A percentile compares a stretch with the other conserved stretches of the same genome.
These are phyloP conservation scores for Cabera pusaria DNA, from an alignment of 2,888 invertebrate species.

Conservation along the genomic window DNA sequence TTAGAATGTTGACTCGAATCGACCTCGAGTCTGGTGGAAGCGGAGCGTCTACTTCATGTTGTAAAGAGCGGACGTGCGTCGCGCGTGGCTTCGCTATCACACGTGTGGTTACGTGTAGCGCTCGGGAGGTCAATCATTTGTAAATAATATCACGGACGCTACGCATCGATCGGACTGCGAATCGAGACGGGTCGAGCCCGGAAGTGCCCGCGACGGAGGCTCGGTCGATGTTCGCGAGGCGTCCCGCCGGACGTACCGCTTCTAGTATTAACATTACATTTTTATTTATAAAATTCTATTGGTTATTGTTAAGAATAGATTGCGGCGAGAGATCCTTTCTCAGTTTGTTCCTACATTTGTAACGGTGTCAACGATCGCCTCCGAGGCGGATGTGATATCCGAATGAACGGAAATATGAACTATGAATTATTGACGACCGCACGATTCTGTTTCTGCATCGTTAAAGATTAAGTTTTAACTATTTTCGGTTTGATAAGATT, in stretches of 20 bases:
- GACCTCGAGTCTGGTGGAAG: too few species aligned
- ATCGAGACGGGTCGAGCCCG: too few species aligned
- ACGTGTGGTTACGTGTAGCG: too few species aligned
- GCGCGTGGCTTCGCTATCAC: too few species aligned
- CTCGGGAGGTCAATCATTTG: too few species aligned
- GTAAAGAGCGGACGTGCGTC: too few species aligned
- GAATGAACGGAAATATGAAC: slow-evolving; percentile 53
- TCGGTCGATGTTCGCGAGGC: slow-evolving; percentile 32
- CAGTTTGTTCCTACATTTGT: slow-evolving; percentile 25
- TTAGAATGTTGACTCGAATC: too few species aligned
- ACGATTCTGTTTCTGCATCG: slow-evolving; percentile 48
- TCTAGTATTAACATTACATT: slow-evolving; percentile 48
- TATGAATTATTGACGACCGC: slow-evolving; percentile 62
- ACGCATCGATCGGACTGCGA: too few species aligned
- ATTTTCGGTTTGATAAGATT: slow-evolving; percentile 51
- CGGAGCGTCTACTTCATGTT: too few species aligned
- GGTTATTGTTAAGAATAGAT: slow-evolving; percentile 39
- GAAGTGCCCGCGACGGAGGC: too few species aligned
- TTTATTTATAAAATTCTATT: slow-evolving; percentile 47
- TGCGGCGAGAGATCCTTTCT: slow-evolving; percentile 39
- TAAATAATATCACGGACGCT: too few species aligned
- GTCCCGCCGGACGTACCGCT: slow-evolving; percentile 49
- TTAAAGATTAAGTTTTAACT: slow-evolving; percentile 58
- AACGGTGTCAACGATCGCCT: slow-evolving; percentile 7
- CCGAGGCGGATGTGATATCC: slow-evolving; percentile 32